Percentiles rank a stretch among this genome's conserved stretches.
These are phyloP conservation scores for Cotesia typhae DNA, from an alignment of 1,140 invertebrate genomes.

Conservation along the genomic window DNA sequence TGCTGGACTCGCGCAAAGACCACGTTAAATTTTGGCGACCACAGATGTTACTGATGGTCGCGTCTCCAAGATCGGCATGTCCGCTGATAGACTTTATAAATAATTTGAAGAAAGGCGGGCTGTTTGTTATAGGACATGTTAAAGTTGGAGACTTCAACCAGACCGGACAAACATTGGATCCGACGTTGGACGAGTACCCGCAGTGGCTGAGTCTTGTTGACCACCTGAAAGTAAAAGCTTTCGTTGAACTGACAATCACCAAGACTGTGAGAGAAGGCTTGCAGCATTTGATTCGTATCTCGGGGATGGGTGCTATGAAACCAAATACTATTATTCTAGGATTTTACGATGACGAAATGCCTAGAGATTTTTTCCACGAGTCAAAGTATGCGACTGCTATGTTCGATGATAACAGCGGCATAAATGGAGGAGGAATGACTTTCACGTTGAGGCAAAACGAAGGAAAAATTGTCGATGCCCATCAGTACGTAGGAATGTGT, in stretches of 20 bases:
- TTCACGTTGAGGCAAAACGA: constrained; percentile 61
- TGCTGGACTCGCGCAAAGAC: constrained; percentile 94
- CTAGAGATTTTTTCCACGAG: constrained; percentile 77
- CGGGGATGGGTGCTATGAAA: constrained; percentile 98
- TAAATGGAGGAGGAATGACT: constrained; percentile 47
- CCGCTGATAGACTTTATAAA: constrained; percentile 97
- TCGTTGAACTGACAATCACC: constrained; percentile 93
- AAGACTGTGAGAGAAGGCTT: constrained; percentile 86
- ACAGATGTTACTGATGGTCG: constrained; percentile 93
- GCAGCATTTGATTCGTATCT: constrained; percentile 89
- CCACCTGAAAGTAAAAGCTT: constrained; percentile 93
- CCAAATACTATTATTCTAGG: constrained; percentile 94
- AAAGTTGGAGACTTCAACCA: constrained; percentile 71
- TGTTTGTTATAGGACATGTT: constrained; percentile 95
- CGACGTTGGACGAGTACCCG: constrained; percentile 78
- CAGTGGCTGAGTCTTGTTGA: constrained; percentile 90
- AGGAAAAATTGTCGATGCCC: constrained; percentile 56
- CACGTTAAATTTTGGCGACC: constrained; percentile 99
- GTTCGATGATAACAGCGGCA: constrained; percentile 51
- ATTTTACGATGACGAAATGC: constrained; percentile 83
- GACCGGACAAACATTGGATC: constrained; percentile 70
- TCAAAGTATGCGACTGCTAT: constrained; percentile 58
- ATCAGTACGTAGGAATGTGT: constrained; percentile 89
- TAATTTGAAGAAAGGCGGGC: constrained; percentile 97
- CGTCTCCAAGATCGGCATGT: constrained; percentile 88